Percentiles rank a stretch among this genome's conserved stretches.
These are phyloP conservation scores for Syritta pipiens DNA, from an alignment of 2,888 invertebrate genomes.

Conservation along the genomic window DNA sequence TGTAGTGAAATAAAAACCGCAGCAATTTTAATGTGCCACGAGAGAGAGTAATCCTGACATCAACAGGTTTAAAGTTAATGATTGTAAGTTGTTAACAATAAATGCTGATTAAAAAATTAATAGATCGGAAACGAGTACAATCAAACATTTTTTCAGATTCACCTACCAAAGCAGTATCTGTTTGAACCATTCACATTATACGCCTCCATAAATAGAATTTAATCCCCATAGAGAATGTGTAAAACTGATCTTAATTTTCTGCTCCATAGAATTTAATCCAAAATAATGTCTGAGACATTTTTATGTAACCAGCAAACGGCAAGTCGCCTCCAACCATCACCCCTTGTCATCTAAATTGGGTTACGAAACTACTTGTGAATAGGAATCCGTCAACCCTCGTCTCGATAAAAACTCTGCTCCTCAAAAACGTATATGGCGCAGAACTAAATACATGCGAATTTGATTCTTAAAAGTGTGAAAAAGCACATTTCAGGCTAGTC, in stretches of 20 bases:
- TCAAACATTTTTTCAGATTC: too few species aligned
- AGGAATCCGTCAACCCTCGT: conserved; percentile 36
- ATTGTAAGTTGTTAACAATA: too few species aligned
- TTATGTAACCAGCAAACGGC: conserved; percentile 1
- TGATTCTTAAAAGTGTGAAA: neutral
- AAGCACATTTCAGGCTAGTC: neutral
- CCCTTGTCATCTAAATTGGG: conserved; percentile 50
- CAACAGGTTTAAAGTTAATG: too few species aligned
- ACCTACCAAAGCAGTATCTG: too few species aligned
- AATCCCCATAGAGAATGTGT: conserved; percentile 20
- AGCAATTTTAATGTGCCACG: too few species aligned
- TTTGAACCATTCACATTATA: too few species aligned
- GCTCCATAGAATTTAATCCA: conserved; percentile 37
- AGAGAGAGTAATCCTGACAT: too few species aligned
- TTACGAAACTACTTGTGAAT: conserved; percentile 34
- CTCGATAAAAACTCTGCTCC: neutral
- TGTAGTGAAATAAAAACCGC: too few species aligned
- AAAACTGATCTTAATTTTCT: conserved; percentile 49
- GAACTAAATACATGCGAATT: neutral
- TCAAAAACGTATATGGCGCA: neutral
- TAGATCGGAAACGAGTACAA: too few species aligned
- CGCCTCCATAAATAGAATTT: conserved; percentile 17
- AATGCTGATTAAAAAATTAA: too few species aligned
- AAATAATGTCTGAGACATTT: neutral
- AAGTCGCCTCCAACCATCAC: conserved; percentile 44